A percentile compares a stretch with the other conserved stretches of the same genome.
These are phyloP conservation scores for Cryptocheilus praepositus DNA, from an alignment of 2,888 invertebrate species.

Conservation along the genomic window DNA sequence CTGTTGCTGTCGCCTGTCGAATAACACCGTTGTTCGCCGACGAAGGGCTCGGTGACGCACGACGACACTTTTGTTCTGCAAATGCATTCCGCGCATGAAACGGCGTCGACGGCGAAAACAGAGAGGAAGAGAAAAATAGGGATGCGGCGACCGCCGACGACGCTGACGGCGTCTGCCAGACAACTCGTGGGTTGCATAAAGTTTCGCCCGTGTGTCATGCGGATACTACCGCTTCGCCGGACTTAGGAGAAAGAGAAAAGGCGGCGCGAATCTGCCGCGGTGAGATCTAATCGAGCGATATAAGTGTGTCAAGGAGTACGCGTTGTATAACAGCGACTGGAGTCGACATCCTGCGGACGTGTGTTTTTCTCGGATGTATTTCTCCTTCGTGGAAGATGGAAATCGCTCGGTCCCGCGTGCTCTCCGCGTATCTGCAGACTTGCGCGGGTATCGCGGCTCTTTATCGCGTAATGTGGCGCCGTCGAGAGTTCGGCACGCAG, in stretches of 20 bases:
- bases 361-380: too few species aligned
- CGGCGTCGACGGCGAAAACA: conserved; percentile 2
- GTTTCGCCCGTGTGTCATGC: neutral
- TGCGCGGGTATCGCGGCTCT: too few species aligned
- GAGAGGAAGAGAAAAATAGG: conserved; percentile 8
- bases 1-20: neutral
- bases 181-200: conserved; percentile 5
- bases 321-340: conserved; percentile 18
- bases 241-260: conserved; percentile 7
- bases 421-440: too few species aligned
- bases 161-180: neutral
- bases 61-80: conserved; percentile 37
- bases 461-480: too few species aligned
- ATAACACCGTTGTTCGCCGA: conserved; percentile 8
- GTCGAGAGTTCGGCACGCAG: too few species aligned
- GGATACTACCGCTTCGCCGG: neutral
- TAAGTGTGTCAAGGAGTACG: conserved; percentile 45
- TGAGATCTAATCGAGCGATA: conserved; percentile 31
- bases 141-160: neutral
- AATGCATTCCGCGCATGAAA: conserved; percentile 21
- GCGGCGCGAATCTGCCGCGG: conserved; percentile 3
- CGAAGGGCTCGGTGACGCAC: conserved; percentile 29
- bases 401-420: too few species aligned
- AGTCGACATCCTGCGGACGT: conserved; percentile 2
- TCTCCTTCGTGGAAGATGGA: too few species aligned